These are phyloP conservation scores for Lagopus leucura DNA, from an alignment of 2,113 vertebrate species.

Conservation along the genomic window DNA sequence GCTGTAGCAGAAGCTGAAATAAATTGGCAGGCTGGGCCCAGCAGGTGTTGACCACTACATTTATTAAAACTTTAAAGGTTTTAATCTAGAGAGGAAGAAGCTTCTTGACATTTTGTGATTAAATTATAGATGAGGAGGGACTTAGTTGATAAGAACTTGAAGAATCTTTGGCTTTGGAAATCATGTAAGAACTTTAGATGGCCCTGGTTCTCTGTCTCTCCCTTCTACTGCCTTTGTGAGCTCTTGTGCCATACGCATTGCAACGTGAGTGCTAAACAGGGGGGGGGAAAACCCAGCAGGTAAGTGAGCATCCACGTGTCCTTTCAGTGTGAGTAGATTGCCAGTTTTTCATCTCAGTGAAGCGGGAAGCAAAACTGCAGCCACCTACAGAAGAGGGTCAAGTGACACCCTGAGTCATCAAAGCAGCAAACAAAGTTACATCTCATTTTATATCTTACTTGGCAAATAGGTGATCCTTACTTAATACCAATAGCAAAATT, in stretches of 20 bases:
- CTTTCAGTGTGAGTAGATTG: not conserved
- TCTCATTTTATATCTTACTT: not conserved
- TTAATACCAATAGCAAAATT: not conserved
- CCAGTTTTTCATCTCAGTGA: not conserved
- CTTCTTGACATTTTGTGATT: not conserved
- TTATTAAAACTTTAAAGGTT: not conserved
- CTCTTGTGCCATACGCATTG: not conserved
- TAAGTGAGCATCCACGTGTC: not conserved
- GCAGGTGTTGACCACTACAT: not conserved
- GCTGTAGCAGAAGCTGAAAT: not conserved
- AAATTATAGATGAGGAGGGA: not conserved
- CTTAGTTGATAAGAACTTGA: not conserved
- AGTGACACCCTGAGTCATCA: not conserved
- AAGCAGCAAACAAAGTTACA: not conserved
- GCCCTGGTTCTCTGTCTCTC: not conserved
- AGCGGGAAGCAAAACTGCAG: not conserved
- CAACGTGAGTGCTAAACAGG: not conserved
- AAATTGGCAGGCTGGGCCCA: not conserved
- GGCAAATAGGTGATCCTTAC: not conserved
- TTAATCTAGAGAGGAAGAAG: not conserved
- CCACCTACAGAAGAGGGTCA: not conserved
- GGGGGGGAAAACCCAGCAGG: accelerated
- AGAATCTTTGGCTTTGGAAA: not conserved
- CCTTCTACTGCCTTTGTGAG: not conserved
- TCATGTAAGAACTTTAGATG: not conserved